Conservation (phyloP, 2,797 vertebrate genomes). For the Amphiprion clarkii region DNA sequence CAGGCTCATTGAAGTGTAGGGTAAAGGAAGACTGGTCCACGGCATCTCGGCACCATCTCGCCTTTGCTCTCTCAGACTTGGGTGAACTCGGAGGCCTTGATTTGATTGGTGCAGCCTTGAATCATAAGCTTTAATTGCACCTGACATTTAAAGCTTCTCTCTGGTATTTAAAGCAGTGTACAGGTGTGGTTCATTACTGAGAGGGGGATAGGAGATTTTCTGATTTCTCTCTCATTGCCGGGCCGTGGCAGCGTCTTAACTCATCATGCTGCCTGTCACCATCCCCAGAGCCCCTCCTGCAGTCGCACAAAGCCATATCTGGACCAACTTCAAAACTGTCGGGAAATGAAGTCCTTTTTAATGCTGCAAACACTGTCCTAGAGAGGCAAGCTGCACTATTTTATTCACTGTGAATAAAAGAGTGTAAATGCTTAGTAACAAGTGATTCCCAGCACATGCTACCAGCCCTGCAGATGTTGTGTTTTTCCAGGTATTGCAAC, state of each 20-base stretch:
- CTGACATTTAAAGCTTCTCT: slow-evolving; percentile 89
- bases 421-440: slow-evolving; percentile 28
- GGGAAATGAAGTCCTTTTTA: slow-evolving; percentile 47
- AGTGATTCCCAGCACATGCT: slow-evolving; percentile 23
- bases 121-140: slow-evolving; percentile 90
- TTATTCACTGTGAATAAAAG: slow-evolving; percentile 24
- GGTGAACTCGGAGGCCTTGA: slow-evolving; percentile 82
- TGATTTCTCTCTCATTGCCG: slow-evolving; percentile 72
- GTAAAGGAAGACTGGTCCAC: slow-evolving; percentile 67
- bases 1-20: slow-evolving; percentile 64
- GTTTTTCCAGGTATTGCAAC: slow-evolving; percentile 62
- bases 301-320: slow-evolving; percentile 55
- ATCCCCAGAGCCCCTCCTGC: slow-evolving; percentile 49
- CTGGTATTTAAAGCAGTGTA: slow-evolving; percentile 90
- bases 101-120: slow-evolving; percentile 88
- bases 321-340: slow-evolving; percentile 61
- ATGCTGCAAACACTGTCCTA: slow-evolving; percentile 29
- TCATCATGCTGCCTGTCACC: slow-evolving; percentile 77
- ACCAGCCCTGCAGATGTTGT: slow-evolving; percentile 2
- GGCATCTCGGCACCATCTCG: slow-evolving; percentile 68
- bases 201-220: slow-evolving; percentile 76
- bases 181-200: slow-evolving; percentile 89
- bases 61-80: slow-evolving; percentile 73
- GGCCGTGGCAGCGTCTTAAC: slow-evolving; percentile 74
- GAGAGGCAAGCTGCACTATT: slow-evolving; percentile 28